A percentile compares a stretch with the other conserved stretches of the same genome.
phyloP scores from a whole-genome alignment of 35 echinoderm and acorn worm genomes.

The Apostichopus japonicus region DNA sequence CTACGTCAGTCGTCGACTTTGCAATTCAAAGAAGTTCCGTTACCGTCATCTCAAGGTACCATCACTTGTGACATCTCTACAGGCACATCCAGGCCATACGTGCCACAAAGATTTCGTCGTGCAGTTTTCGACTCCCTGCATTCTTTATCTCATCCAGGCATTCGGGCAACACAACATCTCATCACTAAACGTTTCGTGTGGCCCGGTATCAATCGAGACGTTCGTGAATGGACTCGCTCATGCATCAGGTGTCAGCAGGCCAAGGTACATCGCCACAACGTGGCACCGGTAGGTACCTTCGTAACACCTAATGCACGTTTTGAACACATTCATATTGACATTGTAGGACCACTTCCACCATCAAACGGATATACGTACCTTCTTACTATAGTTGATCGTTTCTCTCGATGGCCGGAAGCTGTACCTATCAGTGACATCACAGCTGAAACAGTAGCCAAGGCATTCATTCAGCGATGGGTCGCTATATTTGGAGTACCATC shows the following conservation, averaged over 20 bases:
- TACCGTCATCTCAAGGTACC: constrained; percentile 6
- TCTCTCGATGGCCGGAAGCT: constrained; percentile 72
- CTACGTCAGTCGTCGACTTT: background rate
- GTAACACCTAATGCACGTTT: constrained; percentile 38
- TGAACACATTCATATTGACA: too few relatives aligned
- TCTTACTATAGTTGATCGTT: constrained; percentile 71
- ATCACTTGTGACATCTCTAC: constrained; percentile 51
- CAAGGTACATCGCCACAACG: constrained; percentile 65
- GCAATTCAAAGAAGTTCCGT: background rate
- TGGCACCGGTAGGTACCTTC: constrained; percentile 63
- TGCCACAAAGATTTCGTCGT: constrained; percentile 6
- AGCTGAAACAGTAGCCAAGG: constrained; percentile 37
- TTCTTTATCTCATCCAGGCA: constrained; percentile 5
- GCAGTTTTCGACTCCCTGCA: constrained; percentile 43
- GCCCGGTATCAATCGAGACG: constrained; percentile 69
- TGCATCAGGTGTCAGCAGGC: constrained; percentile 69
- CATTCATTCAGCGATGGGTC: constrained; percentile 44
- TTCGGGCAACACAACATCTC: constrained; percentile 69
- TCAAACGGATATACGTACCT: constrained; percentile 68
- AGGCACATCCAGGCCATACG: background rate
- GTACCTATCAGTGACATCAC: too few relatives aligned
- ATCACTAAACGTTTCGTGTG: constrained; percentile 66
- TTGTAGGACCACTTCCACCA: constrained; percentile 53
- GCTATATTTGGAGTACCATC: constrained; percentile 41
- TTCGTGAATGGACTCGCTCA: constrained; percentile 52